These are phyloP conservation scores for Heteronetta atricapilla DNA, from an alignment of 2,113 vertebrate genomes.

Conservation along the genomic window DNA sequence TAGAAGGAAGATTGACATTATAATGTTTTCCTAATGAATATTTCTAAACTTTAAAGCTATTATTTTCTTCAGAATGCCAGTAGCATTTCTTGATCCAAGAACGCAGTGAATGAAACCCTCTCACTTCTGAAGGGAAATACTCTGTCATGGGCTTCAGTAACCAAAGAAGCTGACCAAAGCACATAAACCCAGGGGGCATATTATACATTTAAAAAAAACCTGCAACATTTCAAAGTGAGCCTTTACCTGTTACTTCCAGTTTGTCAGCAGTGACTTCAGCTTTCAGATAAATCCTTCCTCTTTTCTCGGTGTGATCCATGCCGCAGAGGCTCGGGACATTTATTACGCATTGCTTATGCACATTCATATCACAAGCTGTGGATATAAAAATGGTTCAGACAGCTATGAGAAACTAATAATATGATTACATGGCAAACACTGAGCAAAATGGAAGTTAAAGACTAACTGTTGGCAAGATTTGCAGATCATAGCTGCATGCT, in stretches of 20 bases:
- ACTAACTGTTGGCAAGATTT: not conserved
- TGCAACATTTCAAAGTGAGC: not conserved
- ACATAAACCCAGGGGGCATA: not conserved
- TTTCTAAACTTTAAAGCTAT: not conserved
- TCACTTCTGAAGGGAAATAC: not conserved
- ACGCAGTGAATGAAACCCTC: not conserved
- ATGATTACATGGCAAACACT: not conserved
- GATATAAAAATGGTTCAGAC: not conserved
- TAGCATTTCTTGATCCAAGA: not conserved
- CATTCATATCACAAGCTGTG: conserved; percentile 96
- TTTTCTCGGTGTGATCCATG: conserved; percentile 94
- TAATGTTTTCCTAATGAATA: not conserved
- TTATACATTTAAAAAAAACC: not conserved
- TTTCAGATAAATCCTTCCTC: conserved; percentile 93
- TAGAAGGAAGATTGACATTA: not conserved
- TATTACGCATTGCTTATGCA: conserved; percentile 95
- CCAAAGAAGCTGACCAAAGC: not conserved
- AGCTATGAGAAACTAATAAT: not conserved
- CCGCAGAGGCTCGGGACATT: conserved; percentile 97
- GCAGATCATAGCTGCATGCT: not conserved
- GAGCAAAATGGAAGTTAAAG: not conserved
- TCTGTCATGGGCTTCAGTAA: not conserved
- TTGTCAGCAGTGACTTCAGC: conserved; percentile 89
- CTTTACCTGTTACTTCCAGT: conserved; percentile 89
- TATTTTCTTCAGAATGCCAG: not conserved